Evolutionary conservation across 2,113 vertebrate species (phyloP), one percentile per base, ranked within the genome.

Genomic region (Motacilla tschutschensis): DNA sequence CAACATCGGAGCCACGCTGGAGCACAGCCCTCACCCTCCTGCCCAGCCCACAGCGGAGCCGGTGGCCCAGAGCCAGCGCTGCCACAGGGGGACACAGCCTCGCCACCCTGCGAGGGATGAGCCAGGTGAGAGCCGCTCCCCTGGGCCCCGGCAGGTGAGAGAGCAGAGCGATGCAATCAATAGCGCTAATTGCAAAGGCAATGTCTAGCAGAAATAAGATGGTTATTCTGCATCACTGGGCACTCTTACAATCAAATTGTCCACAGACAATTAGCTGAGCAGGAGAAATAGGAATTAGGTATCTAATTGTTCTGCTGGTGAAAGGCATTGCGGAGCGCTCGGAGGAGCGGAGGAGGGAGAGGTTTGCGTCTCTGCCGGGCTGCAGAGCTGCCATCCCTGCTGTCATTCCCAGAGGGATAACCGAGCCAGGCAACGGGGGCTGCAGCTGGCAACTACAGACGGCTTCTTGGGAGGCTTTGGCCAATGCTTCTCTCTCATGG

Each of bases 191-290:
- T 96, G 95, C 95, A 87, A 77, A 95, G 94, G 96, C 95, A 94
- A 95, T 65, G 95, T 87, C 96, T 95, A 92, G 95, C 94, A 96
- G 96, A 94, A 96, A 95, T 95, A 95, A 96, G 96, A 86, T 95
- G 95, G 93, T 96, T 96, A 96, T 97, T 97, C 96, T 97, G 96
- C 97, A 96, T 96, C 95, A 53, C 87, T 95, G 95, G 95, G 58
- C 94, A 79, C 93, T 93, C 94, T 95, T 93, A 95, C 96, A 97
- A 96, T 96, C 96, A 96, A 96, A 97, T 96, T 76, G 94, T 96
- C 94, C 95, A 94, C 96, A 94, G 94, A 95, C 96, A 97, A 97
- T 97, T 97, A 97, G 95, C 92, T 53, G 96, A 97, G 95, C 94
- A 83, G 93, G 95, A 96, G 95, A 95, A 97, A 96, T 78, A 96